Evolutionary conservation across 2,797 vertebrate genomes (phyloP).

Genomic region (Brachyrhaphis roseni): DNA sequence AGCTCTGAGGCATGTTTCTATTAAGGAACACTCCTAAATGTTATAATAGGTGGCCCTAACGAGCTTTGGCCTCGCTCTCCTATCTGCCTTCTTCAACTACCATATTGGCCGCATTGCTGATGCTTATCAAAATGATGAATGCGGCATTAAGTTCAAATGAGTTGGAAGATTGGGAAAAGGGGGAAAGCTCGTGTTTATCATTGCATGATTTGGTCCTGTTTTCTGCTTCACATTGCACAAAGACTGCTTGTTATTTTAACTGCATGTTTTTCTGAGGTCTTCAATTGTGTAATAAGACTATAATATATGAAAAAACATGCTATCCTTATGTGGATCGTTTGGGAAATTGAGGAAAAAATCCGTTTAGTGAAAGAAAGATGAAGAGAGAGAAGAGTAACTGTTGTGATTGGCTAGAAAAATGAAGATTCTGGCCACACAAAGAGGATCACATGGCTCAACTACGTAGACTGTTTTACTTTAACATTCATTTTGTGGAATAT

Average conservation of each 20-base stretch:
- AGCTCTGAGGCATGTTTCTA: constrained; percentile 78
- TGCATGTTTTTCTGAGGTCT: constrained; percentile 67
- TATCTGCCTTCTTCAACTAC: constrained; percentile 49
- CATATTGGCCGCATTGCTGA: constrained; percentile 68
- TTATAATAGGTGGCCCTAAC: constrained; percentile 80
- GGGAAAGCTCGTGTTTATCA: constrained; percentile 58
- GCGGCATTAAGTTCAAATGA: constrained; percentile 81
- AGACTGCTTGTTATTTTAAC: constrained; percentile 77
- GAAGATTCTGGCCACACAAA: constrained; percentile 25
- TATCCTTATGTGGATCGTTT: constrained; percentile 32
- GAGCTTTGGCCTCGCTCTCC: constrained; percentile 63
- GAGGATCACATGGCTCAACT: constrained; percentile 18
- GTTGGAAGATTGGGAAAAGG: constrained; percentile 75
- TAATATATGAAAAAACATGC: constrained; percentile 60
- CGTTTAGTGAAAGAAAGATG: constrained; percentile 35
- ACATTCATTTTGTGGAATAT: constrained; percentile 16
- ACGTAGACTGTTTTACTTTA: constrained; percentile 11
- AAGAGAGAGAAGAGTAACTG: constrained; percentile 34
- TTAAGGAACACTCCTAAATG: constrained; percentile 71
- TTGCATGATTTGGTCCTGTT: constrained; percentile 72
- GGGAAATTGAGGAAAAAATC: constrained; percentile 55
- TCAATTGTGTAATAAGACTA: constrained; percentile 64
- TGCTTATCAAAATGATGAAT: constrained; percentile 82
- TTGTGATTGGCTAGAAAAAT: constrained; percentile 48
- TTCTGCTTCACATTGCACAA: constrained; percentile 77